phyloP scores from a whole-genome alignment of 1,140 invertebrate genomes.

The Sweltsa coloradensis region DNA sequence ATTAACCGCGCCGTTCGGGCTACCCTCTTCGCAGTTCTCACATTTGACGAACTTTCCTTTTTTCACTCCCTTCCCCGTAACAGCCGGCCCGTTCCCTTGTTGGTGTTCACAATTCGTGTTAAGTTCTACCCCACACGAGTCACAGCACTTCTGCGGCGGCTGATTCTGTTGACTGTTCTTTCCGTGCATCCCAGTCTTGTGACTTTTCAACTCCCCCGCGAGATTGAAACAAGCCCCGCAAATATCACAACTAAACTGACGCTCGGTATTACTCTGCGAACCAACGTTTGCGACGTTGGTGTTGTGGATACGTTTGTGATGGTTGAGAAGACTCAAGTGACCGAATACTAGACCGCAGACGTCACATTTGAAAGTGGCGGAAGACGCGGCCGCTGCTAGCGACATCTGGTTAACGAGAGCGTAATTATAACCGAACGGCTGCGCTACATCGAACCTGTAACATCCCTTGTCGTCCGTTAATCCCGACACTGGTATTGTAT shows the following conservation, averaged over 20 bases:
- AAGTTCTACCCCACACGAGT: constrained; percentile 32
- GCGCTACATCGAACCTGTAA: constrained; percentile 49
- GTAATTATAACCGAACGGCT: constrained; percentile 57
- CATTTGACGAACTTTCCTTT: constrained; percentile 24
- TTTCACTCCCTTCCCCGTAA: constrained; percentile 28
- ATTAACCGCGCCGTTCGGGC: constrained; percentile 1
- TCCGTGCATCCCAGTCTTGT: constrained; percentile 18
- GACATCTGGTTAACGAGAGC: constrained; percentile 42
- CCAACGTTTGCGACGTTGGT: constrained; percentile 30
- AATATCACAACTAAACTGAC: constrained; percentile 40
- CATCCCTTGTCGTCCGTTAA: constrained; percentile 43
- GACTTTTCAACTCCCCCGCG: constrained; percentile 37
- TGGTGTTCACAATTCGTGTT: constrained; percentile 16
- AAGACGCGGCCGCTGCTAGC: constrained; percentile 47
- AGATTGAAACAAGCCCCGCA: constrained; percentile 41
- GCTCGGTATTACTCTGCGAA: constrained; percentile 29
- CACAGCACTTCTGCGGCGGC: constrained; percentile 28
- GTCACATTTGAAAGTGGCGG: constrained; percentile 75
- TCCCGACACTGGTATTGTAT: constrained; percentile 26
- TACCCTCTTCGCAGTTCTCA: constrained; percentile 18
- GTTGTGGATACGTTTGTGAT: constrained; percentile 68
- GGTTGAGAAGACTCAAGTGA: constrained; percentile 60
- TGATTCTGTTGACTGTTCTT: constrained; percentile 13
- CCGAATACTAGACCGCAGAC: constrained; percentile 71
- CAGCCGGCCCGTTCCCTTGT: background rate